Percentiles rank a stretch among this genome's conserved stretches.
Conservation (phyloP, 2,888 invertebrate genomes). For the Pyrgus malvae region DNA sequence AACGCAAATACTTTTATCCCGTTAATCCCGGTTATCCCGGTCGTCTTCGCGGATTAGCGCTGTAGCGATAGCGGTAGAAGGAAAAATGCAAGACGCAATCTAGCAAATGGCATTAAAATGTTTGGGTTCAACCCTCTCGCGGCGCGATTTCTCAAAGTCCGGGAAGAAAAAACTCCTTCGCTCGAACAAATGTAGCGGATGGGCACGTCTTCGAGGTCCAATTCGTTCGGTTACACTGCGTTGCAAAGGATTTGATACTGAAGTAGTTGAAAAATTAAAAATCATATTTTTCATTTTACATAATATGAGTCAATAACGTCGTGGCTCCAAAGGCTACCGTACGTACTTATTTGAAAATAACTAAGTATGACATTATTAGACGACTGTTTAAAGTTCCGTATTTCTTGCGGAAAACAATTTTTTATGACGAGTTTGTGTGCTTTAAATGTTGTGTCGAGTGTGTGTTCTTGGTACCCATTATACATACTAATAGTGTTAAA, state of each 20-base stretch:
- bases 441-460: too few species aligned
- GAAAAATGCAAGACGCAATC: slow-evolving; percentile 81
- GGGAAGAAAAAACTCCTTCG: slow-evolving; percentile 73
- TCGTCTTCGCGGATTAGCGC: slow-evolving; percentile 78
- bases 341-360: too few species aligned
- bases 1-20: slow-evolving; percentile 77
- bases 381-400: too few species aligned
- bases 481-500: too few species aligned
- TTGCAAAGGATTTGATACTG: slow-evolving; percentile 58
- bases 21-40: slow-evolving; percentile 47
- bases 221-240: slow-evolving; percentile 43
- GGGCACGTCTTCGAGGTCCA: slow-evolving; percentile 75
- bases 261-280: too few species aligned
- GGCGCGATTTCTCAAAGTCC: slow-evolving; percentile 78
- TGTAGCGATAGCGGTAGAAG: slow-evolving; percentile 59
- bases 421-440: too few species aligned
- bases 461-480: too few species aligned
- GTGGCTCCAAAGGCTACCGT: too few species aligned
- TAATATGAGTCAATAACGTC: too few species aligned
- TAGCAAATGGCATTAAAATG: slow-evolving; percentile 83
- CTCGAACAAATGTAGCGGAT: slow-evolving; percentile 75
- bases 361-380: too few species aligned
- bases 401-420: too few species aligned
- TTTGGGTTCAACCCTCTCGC: slow-evolving; percentile 76
- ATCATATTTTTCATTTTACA: too few species aligned